Base-by-base conservation (phyloP, 2,888 invertebrate genomes). In the Mechanitis messenoides region DNA sequence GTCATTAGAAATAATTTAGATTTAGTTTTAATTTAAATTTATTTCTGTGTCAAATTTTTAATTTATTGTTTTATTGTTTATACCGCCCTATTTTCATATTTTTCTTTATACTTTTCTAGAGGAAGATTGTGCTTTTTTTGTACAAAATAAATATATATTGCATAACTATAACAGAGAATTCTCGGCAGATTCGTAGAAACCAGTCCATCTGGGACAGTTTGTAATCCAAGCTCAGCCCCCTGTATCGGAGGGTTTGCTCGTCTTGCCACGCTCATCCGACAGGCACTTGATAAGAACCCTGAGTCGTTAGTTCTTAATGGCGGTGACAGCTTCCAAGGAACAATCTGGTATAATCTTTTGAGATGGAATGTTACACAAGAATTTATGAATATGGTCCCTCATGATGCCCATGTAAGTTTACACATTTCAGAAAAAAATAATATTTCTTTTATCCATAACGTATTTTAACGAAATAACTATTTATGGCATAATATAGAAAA, bases 181-280 rank as follows among this genome's bases (percentile, higher is more conserved):
- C 7, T 3, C 62, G 65, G 5, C 54, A 94, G 94, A 76, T 93
- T 92, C 68, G 92, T 92, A 63, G 90, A 94, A 72, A 93, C 92
- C 0, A 92, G 91, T 68, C 82, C 84, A 0, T 66, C 71, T 1
- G 93, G 93, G 0, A 87, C 89, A 0, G 76, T 86, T 0, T 94
- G 94, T 64, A 87, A 91, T 53, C 79, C 84, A 2, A 77, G 71
- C 0, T 77, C 75, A 6, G 79, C 75, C 0, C 81, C 89, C 7
- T 95, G 95, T 71, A 92, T 95, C 3, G 95, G 95, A 0, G 95
- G 95, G 0, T 92, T 94, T 64, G 92, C 94, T 0, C 88, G 95
- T 2, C 86, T 94, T 0, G 91, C 92, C 2, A 89, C 92, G 0
- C 88, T 91, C 3, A 89, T 93, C 1, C 85, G 89, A 7, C 69